These are phyloP conservation scores for Diadema setosum DNA, from an alignment of 35 echinoderm and acorn worm genomes.

Conservation along the genomic window DNA sequence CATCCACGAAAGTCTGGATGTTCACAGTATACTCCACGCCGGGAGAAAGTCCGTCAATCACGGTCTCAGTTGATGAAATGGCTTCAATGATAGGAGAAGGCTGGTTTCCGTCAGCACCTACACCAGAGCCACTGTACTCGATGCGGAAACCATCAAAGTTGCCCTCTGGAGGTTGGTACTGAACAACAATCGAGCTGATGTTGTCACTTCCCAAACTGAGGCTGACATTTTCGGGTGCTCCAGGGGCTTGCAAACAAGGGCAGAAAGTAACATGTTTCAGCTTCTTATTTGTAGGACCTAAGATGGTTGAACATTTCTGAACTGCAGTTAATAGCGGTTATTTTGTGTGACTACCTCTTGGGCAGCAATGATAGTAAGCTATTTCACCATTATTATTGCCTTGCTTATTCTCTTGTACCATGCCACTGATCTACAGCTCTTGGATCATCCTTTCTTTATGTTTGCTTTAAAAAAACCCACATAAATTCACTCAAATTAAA, in stretches of 20 bases:
- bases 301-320: neutral
- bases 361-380: neutral
- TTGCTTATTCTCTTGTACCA: neutral
- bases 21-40: neutral
- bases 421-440: too few species aligned
- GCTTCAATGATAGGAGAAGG: neutral
- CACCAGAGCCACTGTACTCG: neutral
- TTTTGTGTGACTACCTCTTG: neutral
- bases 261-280: neutral
- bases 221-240: neutral
- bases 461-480: too few species aligned
- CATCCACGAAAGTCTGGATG: neutral
- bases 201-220: neutral
- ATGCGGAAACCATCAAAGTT: neutral
- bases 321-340: neutral
- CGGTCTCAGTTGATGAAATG: neutral
- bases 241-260: neutral
- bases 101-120: neutral
- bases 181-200: neutral
- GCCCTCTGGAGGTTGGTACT: neutral
- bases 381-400: neutral
- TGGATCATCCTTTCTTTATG: too few species aligned
- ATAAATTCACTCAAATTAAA: too few species aligned
- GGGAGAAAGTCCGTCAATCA: neutral
- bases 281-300: neutral